phyloP scores from a whole-genome alignment of 2,888 invertebrate species.

The Phasia obesa region DNA sequence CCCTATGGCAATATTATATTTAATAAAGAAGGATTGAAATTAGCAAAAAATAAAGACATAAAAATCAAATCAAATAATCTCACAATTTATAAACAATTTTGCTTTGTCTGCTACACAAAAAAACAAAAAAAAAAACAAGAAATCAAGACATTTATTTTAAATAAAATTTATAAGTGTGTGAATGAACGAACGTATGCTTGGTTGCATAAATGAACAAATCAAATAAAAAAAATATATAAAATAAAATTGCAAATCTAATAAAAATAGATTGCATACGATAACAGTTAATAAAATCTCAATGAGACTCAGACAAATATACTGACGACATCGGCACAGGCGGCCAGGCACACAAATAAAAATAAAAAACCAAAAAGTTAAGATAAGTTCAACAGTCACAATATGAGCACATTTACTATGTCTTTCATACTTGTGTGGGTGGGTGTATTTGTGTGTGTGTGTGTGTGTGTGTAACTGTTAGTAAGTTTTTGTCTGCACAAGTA shows the following conservation, averaged over 20 bases:
- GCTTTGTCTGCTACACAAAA: slow-evolving; percentile 39
- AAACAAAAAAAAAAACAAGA: slow-evolving; percentile 25
- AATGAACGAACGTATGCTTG: no score
- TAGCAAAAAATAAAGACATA: background rate
- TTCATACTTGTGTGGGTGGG: background rate
- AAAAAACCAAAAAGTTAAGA: slow-evolving; percentile 22
- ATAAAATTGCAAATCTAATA: slow-evolving; percentile 65
- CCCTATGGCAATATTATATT: background rate
- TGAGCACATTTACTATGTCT: background rate
- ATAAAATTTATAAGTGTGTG: slow-evolving; percentile 23
- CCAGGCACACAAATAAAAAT: background rate
- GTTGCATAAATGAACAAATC: slow-evolving; percentile 33
- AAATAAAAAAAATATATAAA: slow-evolving; percentile 16
- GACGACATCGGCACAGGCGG: background rate
- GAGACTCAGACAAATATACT: no score
- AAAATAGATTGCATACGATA: slow-evolving; percentile 70
- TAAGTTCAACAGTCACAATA: slow-evolving; percentile 56
- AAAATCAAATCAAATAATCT: slow-evolving; percentile 61
- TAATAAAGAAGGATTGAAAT: background rate
- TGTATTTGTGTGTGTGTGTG: background rate
- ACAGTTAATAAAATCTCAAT: slow-evolving; percentile 68
- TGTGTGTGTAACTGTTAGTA: background rate
- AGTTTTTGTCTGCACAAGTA: background rate
- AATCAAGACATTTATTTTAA: slow-evolving; percentile 59
- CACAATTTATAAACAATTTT: slow-evolving; percentile 61